Percentiles rank a stretch among this genome's conserved stretches.
These are phyloP conservation scores for Narcine bancroftii DNA, from an alignment of 2,113 vertebrate species.

Conservation along the genomic window DNA sequence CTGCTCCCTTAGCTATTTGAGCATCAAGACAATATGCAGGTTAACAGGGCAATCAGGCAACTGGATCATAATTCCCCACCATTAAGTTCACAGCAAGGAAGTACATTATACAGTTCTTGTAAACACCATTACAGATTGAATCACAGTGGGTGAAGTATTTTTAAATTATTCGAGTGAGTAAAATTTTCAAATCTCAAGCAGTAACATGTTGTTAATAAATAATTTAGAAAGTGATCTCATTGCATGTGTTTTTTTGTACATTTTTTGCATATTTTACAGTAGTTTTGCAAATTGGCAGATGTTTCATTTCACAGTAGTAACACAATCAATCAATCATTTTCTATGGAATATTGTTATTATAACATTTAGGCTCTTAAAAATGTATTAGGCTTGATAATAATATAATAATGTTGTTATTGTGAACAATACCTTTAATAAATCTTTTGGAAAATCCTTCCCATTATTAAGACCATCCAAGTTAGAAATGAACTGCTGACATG, in stretches of 20 bases:
- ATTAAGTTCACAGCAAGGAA: neutral
- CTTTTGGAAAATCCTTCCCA: slow-evolving; percentile 87
- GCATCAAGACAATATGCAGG: neutral
- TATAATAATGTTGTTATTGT: neutral
- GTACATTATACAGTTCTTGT: neutral
- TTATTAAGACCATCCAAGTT: slow-evolving; percentile 89
- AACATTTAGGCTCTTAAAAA: neutral
- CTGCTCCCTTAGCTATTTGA: neutral
- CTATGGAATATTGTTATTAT: neutral
- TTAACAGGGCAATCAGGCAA: neutral
- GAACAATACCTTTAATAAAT: slow-evolving; percentile 80
- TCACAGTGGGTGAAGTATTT: neutral
- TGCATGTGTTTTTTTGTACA: neutral
- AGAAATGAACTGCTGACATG: slow-evolving; percentile 85
- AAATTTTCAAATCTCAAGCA: neutral
- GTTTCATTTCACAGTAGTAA: neutral
- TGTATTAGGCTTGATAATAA: neutral
- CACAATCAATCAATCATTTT: neutral
- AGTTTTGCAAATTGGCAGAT: neutral
- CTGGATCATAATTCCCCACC: neutral
- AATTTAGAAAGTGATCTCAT: neutral
- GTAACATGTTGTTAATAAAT: neutral
- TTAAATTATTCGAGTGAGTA: neutral
- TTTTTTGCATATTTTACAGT: neutral
- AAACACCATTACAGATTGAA: neutral